Evolutionary conservation across 64 coral and sea anemone genomes (phyloP).

Genomic region (Stylophora pistillata): DNA sequence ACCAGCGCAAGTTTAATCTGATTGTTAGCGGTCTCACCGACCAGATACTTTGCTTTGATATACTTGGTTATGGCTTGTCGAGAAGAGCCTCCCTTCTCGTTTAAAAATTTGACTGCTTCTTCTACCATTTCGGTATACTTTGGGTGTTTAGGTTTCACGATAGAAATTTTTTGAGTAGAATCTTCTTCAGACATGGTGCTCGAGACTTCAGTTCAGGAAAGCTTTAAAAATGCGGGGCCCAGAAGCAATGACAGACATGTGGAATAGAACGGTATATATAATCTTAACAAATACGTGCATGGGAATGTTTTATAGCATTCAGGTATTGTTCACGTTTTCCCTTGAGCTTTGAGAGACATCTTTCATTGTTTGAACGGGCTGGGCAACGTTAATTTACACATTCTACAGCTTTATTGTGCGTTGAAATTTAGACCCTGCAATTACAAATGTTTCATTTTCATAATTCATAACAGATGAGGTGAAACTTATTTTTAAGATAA

Average conservation of each 20-base stretch:
- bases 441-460: too few relatives aligned
- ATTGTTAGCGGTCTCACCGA: constrained; percentile 55
- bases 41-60: constrained; percentile 69
- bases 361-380: background rate
- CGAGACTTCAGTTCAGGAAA: too few relatives aligned
- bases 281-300: background rate
- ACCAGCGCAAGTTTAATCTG: constrained; percentile 75
- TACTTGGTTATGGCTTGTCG: constrained; percentile 83
- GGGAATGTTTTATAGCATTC: background rate
- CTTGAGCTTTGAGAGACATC: background rate
- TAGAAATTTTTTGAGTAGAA: too few relatives aligned
- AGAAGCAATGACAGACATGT: background rate
- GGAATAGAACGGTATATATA: constrained; percentile 18
- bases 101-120: constrained; percentile 70
- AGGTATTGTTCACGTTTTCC: background rate
- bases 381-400: background rate
- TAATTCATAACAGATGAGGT: too few relatives aligned
- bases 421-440: background rate
- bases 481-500: too few relatives aligned
- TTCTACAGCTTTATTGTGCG: background rate
- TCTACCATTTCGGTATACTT: constrained; percentile 94
- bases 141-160: constrained; percentile 45
- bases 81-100: constrained; percentile 86
- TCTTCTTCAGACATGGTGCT: too few relatives aligned
- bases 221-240: too few relatives aligned